These are phyloP conservation scores for Drosophila phalerata DNA, from an alignment of 2,888 invertebrate species.

Conservation along the genomic window DNA sequence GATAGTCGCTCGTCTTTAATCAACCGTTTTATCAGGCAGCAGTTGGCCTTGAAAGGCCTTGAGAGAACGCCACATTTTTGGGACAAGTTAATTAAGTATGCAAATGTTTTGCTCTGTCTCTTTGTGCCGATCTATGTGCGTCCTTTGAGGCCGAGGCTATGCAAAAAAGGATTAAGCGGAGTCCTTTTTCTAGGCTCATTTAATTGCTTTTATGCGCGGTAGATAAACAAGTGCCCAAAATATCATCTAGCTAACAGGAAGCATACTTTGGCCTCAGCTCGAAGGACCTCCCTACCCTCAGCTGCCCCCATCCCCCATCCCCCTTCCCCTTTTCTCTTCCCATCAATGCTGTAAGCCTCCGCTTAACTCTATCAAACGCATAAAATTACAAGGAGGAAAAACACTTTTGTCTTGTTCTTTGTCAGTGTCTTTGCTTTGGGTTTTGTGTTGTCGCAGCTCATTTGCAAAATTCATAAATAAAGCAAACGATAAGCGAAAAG, in stretches of 20 bases:
- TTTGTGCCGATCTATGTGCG: background rate
- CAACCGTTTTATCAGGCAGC: background rate
- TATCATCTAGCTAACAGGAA: constrained; percentile 29
- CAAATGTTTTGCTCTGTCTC: constrained; percentile 61
- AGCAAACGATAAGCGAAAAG: background rate
- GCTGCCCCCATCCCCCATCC: background rate
- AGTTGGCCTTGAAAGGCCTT: constrained; percentile 18
- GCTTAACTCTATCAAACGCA: constrained; percentile 41
- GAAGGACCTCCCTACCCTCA: background rate
- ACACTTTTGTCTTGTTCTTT: constrained; percentile 29
- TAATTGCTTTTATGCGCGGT: constrained; percentile 71
- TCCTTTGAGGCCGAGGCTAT: constrained; percentile 21
- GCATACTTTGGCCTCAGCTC: constrained; percentile 26
- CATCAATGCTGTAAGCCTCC: background rate
- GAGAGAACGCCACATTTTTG: constrained; percentile 25
- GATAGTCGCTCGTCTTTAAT: constrained; percentile 4
- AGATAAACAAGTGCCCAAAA: constrained; percentile 58
- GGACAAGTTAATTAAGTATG: constrained; percentile 78
- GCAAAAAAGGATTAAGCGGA: constrained; percentile 67
- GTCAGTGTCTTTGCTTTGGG: constrained; percentile 20
- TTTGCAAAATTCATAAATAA: constrained; percentile 57
- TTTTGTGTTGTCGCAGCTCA: constrained; percentile 54
- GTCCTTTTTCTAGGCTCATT: constrained; percentile 68
- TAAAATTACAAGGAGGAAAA: constrained; percentile 42
- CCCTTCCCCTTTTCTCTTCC: background rate